Evolutionary conservation across 2,888 invertebrate genomes (phyloP), one percentile per base, ranked within the genome.

Genomic region (Drosophila nigricruria): DNA sequence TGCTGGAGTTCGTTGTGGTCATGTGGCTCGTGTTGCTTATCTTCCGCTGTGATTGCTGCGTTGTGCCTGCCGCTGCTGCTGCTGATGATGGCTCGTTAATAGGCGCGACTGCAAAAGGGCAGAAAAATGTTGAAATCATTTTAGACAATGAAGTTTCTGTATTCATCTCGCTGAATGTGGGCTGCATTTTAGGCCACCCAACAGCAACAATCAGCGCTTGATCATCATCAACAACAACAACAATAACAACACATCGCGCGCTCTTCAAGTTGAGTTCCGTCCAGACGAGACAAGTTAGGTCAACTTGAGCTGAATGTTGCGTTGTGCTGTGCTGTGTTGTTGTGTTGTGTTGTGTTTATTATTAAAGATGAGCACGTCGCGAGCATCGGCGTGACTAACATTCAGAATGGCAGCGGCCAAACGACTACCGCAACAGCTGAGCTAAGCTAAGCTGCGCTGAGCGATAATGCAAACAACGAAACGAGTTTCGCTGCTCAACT

Each of bases 61-160:
- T 63, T 59, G 81, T 32, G 77, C 18, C 49, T 14, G 80, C 40
- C 49, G 81, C 50, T 78, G 77, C 65, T 73, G 67, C 20, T 69
- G 75, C 27, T 47, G 67, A 16, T 69, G 76, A 63, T 73, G 67
- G 71, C 66, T 91, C 91, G 81, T 90, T 89, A 61, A 91, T 82
- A 58, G 91, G 92, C 53, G 92, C 90, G 87, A 91, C 91, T 91
- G 89, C 60, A 82, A 88, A 72, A 72, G 70, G 47, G 59, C 70
- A 77, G 66, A 57, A 50, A 54, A 27, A 49, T 65, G 57, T 70
- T 66, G 23, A 65, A 70, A 68, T 49, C 47, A 62, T 66, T 47
- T 73, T 71, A 67, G 63, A 47, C 57, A 71, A 61, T 72, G 73
- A 67, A 67, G 56, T 50, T 57, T 38, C 56, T 43, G 63, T 65